Conservation (phyloP, 2,888 invertebrate genomes). For the Ectemnius continuus region DNA sequence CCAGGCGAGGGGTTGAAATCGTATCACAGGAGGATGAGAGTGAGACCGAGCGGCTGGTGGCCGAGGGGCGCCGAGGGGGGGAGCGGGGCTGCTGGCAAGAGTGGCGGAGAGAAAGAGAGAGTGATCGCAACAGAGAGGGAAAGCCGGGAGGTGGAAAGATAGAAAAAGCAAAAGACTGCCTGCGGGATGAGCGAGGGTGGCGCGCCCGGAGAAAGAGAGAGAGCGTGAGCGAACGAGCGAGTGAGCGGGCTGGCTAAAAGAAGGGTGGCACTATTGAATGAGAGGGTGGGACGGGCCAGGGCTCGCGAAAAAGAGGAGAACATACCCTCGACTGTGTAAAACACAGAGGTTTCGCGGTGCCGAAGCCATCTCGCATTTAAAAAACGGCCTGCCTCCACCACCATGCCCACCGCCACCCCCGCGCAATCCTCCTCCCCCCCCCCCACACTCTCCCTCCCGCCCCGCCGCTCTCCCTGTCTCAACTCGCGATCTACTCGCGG, state of each 20-base stretch:
- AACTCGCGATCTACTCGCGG: slow-evolving; percentile 21
- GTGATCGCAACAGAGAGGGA: slow-evolving; percentile 23
- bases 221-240: slow-evolving; percentile 17
- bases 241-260: slow-evolving; percentile 21
- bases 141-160: slow-evolving; percentile 13
- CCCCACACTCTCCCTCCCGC: not conserved
- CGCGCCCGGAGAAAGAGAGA: slow-evolving; percentile 36
- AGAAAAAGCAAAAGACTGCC: slow-evolving; percentile 39
- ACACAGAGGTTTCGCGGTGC: slow-evolving; percentile 62
- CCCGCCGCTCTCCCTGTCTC: slow-evolving; percentile 16
- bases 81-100: too few species aligned
- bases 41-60: slow-evolving; percentile 9
- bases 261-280: slow-evolving; percentile 52
- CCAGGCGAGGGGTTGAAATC: slow-evolving; percentile 42
- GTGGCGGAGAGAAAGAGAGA: slow-evolving; percentile 18
- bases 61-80: slow-evolving; percentile 18
- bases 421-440: not conserved
- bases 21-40: slow-evolving; percentile 48
- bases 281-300: slow-evolving; percentile 51
- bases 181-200: too few species aligned
- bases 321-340: slow-evolving; percentile 68
- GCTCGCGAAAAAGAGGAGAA: slow-evolving; percentile 62
- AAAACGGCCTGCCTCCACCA: slow-evolving; percentile 37
- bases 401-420: not conserved
- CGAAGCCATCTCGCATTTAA: slow-evolving; percentile 63